Evolutionary conservation across 2,797 vertebrate genomes (phyloP).

Genomic region (Macrochelys suwanniensis): DNA sequence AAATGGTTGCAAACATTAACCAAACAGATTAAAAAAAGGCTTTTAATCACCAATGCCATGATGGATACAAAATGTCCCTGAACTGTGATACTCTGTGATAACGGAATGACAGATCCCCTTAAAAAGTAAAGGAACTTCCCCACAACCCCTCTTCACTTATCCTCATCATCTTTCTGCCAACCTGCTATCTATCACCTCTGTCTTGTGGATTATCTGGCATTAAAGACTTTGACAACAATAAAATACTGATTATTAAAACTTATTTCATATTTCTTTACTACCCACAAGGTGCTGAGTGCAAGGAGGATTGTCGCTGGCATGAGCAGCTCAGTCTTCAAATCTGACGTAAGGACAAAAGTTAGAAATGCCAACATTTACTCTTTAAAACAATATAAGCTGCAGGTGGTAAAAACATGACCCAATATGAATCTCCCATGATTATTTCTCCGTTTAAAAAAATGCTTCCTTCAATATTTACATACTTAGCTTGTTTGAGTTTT

Average conservation of each 20-base stretch:
- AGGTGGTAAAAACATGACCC: neutral
- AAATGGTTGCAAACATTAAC: neutral
- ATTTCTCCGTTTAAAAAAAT: neutral
- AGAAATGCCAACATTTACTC: neutral
- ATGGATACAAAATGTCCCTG: neutral
- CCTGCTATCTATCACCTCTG: neutral
- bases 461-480: conserved; percentile 39
- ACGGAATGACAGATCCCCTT: neutral
- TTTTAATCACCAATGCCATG: no score
- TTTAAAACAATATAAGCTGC: neutral
- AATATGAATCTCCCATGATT: neutral
- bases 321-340: neutral
- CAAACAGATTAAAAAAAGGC: neutral
- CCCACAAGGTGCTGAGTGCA: neutral
- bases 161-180: neutral
- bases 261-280: neutral
- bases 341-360: neutral
- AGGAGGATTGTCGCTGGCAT: neutral
- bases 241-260: neutral
- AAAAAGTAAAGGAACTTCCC: neutral
- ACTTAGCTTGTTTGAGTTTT: conserved; percentile 93
- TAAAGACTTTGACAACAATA: neutral
- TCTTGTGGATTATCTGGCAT: neutral
- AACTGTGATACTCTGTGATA: neutral
- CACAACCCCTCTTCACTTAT: neutral